Evolutionary conservation across 1,140 invertebrate species (phyloP).

Genomic region (Drosophila pallidifrons): DNA sequence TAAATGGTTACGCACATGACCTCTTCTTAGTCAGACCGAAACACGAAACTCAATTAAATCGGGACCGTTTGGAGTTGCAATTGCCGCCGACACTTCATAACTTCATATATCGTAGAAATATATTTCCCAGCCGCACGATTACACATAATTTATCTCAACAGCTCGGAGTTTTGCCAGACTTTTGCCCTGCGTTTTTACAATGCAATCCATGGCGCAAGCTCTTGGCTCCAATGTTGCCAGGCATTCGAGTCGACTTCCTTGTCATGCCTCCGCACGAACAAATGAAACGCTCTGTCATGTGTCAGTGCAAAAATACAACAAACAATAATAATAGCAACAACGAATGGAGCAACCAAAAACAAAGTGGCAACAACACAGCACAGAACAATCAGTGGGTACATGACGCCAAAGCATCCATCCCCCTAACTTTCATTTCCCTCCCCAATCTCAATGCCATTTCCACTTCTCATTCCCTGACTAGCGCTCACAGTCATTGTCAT

Average conservation of each 20-base stretch:
- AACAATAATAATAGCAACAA: conserved; percentile 29
- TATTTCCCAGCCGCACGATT: conserved; percentile 48
- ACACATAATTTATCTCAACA: conserved; percentile 52
- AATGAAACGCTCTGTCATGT: conserved; percentile 83
- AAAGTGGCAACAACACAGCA: conserved; percentile 47
- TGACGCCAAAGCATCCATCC: conserved; percentile 15
- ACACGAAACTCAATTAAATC: conserved; percentile 64
- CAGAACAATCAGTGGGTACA: conserved; percentile 76
- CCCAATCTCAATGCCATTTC: conserved; percentile 17
- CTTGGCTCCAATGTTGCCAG: conserved; percentile 31
- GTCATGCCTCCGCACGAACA: conserved; percentile 67
- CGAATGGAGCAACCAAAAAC: conserved; percentile 41
- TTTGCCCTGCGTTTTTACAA: conserved; percentile 39
- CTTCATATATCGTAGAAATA: conserved; percentile 42
- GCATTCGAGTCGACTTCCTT: conserved; percentile 59
- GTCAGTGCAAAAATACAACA: conserved; percentile 64
- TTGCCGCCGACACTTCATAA: conserved; percentile 37
- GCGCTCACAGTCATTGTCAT: conserved; percentile 77
- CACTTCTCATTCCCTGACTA: conserved; percentile 27
- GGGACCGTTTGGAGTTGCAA: background rate
- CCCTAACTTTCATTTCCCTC: background rate
- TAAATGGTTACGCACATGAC: conserved; percentile 52
- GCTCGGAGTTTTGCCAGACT: conserved; percentile 20
- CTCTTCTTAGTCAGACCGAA: background rate
- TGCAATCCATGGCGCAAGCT: conserved; percentile 48